Evolutionary conservation across 2,888 invertebrate species (phyloP).

Genomic region (Tortrix viridana): DNA sequence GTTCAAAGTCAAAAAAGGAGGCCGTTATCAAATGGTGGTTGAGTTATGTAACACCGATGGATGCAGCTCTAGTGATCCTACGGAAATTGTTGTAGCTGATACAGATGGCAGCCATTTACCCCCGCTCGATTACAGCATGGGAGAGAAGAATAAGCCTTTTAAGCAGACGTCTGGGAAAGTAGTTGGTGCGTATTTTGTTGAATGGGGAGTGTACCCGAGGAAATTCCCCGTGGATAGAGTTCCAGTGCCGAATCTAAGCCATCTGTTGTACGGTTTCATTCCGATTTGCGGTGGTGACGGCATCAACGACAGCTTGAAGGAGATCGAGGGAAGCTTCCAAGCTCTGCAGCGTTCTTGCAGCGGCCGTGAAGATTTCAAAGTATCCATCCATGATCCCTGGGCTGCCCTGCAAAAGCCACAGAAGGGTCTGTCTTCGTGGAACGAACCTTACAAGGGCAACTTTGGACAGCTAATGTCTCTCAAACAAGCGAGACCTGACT

Average conservation of each 20-base stretch:
- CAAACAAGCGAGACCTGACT: conserved; percentile 74
- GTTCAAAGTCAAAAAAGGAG: conserved; percentile 77
- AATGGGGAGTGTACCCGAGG: conserved; percentile 80
- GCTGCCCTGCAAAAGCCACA: conserved; percentile 79
- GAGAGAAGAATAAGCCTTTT: conserved; percentile 75
- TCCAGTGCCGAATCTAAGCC: conserved; percentile 75
- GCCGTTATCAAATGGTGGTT: conserved; percentile 73
- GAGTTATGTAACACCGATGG: conserved; percentile 76
- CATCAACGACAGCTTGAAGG: conserved; percentile 80
- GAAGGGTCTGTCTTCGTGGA: conserved; percentile 76
- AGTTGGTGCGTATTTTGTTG: conserved; percentile 76
- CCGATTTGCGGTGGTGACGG: conserved; percentile 80
- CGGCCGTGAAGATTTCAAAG: conserved; percentile 78
- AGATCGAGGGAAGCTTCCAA: conserved; percentile 80
- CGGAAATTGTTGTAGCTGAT: conserved; percentile 76
- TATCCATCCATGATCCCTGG: conserved; percentile 79
- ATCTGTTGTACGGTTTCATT: conserved; percentile 77
- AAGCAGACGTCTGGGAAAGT: conserved; percentile 80
- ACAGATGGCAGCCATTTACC: conserved; percentile 80
- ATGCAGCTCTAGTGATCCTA: conserved; percentile 70
- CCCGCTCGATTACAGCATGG: conserved; percentile 68
- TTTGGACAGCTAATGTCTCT: conserved; percentile 79
- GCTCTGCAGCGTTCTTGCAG: conserved; percentile 78
- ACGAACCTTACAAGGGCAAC: conserved; percentile 80
- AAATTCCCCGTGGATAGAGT: conserved; percentile 76